Evolutionary conservation across 2,797 vertebrate species (phyloP).

Genomic region (Scleropages formosus): DNA sequence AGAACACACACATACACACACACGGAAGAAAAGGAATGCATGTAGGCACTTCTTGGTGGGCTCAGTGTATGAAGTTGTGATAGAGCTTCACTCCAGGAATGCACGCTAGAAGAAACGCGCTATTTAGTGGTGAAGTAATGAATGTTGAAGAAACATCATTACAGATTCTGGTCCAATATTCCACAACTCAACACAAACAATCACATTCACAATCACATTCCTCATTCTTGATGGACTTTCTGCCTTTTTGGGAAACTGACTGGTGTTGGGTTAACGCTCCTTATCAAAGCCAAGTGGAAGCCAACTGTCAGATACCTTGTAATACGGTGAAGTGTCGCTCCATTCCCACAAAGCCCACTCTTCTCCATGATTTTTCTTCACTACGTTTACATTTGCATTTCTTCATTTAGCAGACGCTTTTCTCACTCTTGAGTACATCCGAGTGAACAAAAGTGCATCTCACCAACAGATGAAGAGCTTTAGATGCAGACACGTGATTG

Average conservation of each 20-base stretch:
- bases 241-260: no score
- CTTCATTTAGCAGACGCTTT: no score
- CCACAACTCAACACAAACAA: no score
- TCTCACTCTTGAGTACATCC: no score
- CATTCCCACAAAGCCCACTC: background rate
- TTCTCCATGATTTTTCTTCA: background rate
- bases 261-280: no score
- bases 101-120: background rate
- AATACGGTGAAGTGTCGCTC: background rate
- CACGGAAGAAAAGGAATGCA: background rate
- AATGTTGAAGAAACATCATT: background rate
- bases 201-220: no score
- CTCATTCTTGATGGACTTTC: no score
- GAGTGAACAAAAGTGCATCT: no score
- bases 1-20: slow-evolving; percentile 11
- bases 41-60: no score
- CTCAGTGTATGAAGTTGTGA: no score
- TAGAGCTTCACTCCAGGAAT: no score
- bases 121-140: background rate
- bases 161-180: background rate
- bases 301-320: background rate
- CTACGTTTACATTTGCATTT: no score
- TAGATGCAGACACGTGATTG: background rate
- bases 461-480: background rate
- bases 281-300: slow-evolving; percentile 6